Evolutionary conservation across 2,113 vertebrate species (phyloP).

Genomic region (Nesoenas mayeri): DNA sequence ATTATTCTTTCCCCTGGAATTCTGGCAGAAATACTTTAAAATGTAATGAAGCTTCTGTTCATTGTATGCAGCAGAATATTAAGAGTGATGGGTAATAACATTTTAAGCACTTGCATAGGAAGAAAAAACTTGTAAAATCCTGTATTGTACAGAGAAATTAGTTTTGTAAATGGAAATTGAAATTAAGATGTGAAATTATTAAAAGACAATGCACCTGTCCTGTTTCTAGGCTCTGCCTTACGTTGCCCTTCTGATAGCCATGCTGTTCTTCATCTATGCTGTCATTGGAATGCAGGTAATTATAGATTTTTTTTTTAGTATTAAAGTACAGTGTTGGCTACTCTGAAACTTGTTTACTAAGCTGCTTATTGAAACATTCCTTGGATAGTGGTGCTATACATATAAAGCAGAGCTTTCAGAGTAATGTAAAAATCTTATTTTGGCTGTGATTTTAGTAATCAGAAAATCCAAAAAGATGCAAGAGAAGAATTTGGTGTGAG

Average conservation of each 20-base stretch:
- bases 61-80: background rate
- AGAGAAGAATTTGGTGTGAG: background rate
- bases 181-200: background rate
- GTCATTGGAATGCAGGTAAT: constrained; percentile 99
- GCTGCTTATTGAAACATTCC: background rate
- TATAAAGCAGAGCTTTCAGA: background rate
- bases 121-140: background rate
- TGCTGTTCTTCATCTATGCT: constrained; percentile 99
- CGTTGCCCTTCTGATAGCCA: constrained; percentile 96
- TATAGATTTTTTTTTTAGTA: background rate
- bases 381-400: background rate
- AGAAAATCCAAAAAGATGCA: background rate
- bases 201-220: background rate
- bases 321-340: background rate
- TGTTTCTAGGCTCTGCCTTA: constrained; percentile 89
- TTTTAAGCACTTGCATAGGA: background rate
- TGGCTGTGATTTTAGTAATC: background rate
- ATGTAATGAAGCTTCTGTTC: background rate
- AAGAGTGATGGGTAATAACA: background rate
- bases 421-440: background rate
- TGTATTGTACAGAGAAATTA: background rate
- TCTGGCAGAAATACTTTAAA: constrained; percentile 13
- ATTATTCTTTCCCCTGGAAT: background rate
- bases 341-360: background rate
- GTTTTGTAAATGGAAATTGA: background rate